Evolutionary conservation across 2,797 vertebrate genomes (phyloP).

Genomic region (Lagodon rhomboides): DNA sequence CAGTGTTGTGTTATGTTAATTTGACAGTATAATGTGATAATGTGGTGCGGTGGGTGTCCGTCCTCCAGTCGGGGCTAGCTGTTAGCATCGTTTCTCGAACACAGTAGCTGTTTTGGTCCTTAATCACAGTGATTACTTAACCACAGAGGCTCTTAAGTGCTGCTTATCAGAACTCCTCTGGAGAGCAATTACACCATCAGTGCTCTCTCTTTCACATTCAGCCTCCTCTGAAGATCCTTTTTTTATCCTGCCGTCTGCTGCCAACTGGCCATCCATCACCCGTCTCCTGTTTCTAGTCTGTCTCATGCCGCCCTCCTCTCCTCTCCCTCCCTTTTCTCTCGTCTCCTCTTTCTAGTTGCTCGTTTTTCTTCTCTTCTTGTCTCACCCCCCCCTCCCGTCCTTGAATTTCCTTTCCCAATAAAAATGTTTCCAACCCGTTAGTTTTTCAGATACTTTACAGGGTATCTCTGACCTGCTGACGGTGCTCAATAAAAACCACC

Average conservation of each 20-base stretch:
- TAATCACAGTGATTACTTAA: constrained; percentile 74
- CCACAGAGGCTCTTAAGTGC: constrained; percentile 73
- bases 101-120: constrained; percentile 11
- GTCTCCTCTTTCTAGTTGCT: not conserved
- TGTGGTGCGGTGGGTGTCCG: constrained; percentile 5
- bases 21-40: constrained; percentile 25
- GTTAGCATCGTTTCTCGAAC: constrained; percentile 28
- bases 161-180: constrained; percentile 66
- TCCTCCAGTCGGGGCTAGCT: constrained; percentile 27
- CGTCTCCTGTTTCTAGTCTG: not conserved
- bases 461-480: not conserved
- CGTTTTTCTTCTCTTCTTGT: not conserved
- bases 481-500: not conserved
- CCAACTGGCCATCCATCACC: constrained; percentile 14
- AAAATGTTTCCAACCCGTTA: not conserved
- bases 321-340: not conserved
- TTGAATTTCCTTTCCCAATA: constrained; percentile 18
- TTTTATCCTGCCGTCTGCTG: constrained; percentile 30
- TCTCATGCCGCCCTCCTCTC: not conserved
- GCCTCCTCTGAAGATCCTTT: constrained; percentile 31
- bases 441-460: constrained; percentile 4
- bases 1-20: not conserved
- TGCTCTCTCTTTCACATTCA: constrained; percentile 43
- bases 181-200: constrained; percentile 66
- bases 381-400: not conserved